Percentiles rank a stretch among this genome's conserved stretches.
Evolutionary conservation across 2,113 vertebrate genomes (phyloP).

Genomic region (Xyliphius kryptos): DNA sequence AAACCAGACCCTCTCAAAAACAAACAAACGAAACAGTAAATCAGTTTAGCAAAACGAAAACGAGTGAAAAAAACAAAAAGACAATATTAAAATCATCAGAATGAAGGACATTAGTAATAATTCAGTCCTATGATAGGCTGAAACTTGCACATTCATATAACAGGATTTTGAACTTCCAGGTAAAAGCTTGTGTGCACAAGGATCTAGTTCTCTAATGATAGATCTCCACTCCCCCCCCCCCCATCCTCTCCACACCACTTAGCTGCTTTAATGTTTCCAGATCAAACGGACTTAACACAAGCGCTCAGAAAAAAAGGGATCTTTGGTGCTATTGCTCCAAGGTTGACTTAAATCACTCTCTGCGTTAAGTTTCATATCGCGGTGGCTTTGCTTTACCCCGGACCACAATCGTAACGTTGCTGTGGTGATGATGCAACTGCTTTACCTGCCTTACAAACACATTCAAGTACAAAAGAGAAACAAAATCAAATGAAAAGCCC

Average conservation of each 20-base stretch:
- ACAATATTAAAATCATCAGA: no score
- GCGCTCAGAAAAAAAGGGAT: slow-evolving; percentile 6
- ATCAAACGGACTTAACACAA: slow-evolving; percentile 63
- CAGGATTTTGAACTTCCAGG: slow-evolving; percentile 4
- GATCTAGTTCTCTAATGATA: background rate
- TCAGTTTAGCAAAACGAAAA: no score
- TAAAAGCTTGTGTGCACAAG: slow-evolving; percentile 11
- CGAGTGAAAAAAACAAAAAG: no score
- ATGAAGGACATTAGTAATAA: no score
- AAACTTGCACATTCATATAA: slow-evolving; percentile 17
- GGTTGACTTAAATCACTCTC: slow-evolving; percentile 54
- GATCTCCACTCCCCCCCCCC: background rate
- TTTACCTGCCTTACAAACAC: slow-evolving; percentile 71
- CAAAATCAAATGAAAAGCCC: slow-evolving; percentile 62
- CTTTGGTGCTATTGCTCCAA: slow-evolving; percentile 82
- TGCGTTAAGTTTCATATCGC: no score
- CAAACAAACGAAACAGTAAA: background rate
- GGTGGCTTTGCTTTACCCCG: slow-evolving; percentile 34
- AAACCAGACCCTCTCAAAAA: slow-evolving; percentile 7
- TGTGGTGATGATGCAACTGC: slow-evolving; percentile 28
- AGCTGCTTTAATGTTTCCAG: slow-evolving; percentile 20
- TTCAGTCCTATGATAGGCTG: no score
- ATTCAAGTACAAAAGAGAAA: slow-evolving; percentile 66
- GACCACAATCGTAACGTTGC: slow-evolving; percentile 68
- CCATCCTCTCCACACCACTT: slow-evolving; percentile 11